Evolutionary conservation across 2,797 vertebrate genomes (phyloP).

Genomic region (Mallotus villosus): DNA sequence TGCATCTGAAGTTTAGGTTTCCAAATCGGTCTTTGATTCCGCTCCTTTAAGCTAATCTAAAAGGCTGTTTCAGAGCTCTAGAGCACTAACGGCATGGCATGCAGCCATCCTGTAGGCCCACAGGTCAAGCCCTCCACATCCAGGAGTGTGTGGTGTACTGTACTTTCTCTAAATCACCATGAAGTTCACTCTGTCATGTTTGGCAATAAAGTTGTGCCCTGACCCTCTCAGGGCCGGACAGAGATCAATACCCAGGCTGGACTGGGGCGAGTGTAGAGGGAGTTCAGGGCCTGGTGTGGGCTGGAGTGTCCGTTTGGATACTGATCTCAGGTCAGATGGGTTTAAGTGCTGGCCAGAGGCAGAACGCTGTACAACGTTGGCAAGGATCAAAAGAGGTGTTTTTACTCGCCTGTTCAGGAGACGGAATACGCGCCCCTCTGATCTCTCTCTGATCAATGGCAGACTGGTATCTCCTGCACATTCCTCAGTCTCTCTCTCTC

Average conservation of each 20-base stretch:
- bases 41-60: no score
- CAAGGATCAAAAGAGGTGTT: slow-evolving; percentile 29
- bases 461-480: neutral
- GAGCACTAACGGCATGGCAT: no score
- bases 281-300: slow-evolving; percentile 6
- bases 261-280: neutral
- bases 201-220: neutral
- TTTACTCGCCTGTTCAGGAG: slow-evolving; percentile 11
- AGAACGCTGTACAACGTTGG: slow-evolving; percentile 9
- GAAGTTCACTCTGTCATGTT: neutral
- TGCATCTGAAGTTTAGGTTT: no score
- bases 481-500: neutral
- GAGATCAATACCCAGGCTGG: slow-evolving; percentile 1
- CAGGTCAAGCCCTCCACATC: no score
- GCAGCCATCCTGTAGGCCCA: no score
- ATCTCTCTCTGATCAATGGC: slow-evolving; percentile 29
- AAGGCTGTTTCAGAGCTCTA: no score
- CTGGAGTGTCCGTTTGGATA: neutral
- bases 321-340: slow-evolving; percentile 13
- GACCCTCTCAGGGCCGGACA: neutral
- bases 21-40: no score
- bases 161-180: neutral
- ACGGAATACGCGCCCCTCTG: slow-evolving; percentile 11
- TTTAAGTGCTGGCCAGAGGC: slow-evolving; percentile 13
- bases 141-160: neutral